Evolutionary conservation across 37 sponge, comb jelly and placozoan genomes (phyloP).

Genomic region (Beroe ovata): DNA sequence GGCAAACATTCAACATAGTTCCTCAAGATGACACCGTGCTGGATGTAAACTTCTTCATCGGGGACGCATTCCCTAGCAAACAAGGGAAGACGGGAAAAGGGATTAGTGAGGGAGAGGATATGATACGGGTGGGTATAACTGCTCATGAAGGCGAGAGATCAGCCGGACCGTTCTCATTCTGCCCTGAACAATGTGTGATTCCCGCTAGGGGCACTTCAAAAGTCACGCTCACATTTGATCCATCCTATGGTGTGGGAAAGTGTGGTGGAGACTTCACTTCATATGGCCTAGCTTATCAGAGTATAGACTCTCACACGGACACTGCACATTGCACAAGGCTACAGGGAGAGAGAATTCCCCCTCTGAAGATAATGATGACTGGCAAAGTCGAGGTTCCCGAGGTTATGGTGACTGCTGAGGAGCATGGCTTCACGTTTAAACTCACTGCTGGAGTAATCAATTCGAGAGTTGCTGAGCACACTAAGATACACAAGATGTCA

Average conservation of each 20-base stretch:
- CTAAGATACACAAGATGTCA: slow-evolving; percentile 58
- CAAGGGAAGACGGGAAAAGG: background rate
- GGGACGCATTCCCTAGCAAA: slow-evolving; percentile 32
- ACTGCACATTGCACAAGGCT: background rate
- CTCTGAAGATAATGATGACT: slow-evolving; percentile 62
- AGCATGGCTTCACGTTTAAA: slow-evolving; percentile 62
- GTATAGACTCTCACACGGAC: background rate
- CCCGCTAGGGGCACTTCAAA: slow-evolving; percentile 53
- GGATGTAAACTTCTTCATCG: slow-evolving; percentile 47
- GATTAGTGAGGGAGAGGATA: background rate
- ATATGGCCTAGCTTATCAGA: slow-evolving; percentile 22
- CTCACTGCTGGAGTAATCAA: slow-evolving; percentile 41
- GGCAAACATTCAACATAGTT: slow-evolving; percentile 41
- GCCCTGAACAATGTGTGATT: slow-evolving; percentile 21
- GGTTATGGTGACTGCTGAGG: slow-evolving; percentile 52
- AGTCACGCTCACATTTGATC: slow-evolving; percentile 41
- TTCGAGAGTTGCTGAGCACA: slow-evolving; percentile 26
- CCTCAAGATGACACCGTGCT: slow-evolving; percentile 34
- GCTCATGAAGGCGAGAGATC: slow-evolving; percentile 8
- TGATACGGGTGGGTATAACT: background rate
- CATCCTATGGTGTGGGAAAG: background rate
- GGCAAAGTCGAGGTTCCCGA: slow-evolving; percentile 65
- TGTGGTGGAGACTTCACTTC: slow-evolving; percentile 32
- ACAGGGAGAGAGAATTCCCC: slow-evolving; percentile 43
- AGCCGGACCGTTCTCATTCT: slow-evolving; percentile 26